Evolutionary conservation across 2,113 vertebrate species (phyloP).

Genomic region (Ictalurus punctatus): DNA sequence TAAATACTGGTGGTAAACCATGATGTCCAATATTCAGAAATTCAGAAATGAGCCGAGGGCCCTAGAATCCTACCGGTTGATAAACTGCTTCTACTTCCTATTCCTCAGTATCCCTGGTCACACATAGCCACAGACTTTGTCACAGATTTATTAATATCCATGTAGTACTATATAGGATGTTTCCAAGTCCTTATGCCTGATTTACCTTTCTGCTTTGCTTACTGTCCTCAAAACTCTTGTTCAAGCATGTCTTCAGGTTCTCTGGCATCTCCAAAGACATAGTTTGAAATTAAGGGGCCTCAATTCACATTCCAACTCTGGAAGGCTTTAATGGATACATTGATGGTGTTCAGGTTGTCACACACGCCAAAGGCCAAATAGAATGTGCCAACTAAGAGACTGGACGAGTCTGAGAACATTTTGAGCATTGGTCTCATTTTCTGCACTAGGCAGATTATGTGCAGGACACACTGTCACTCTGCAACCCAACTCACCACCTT

Average conservation of each 20-base stretch:
- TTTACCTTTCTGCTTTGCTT: not conserved
- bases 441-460: not conserved
- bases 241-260: not conserved
- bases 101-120: not conserved
- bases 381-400: not conserved
- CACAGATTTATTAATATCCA: not conserved
- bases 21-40: not conserved
- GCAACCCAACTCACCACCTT: not conserved
- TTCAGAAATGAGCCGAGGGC: not conserved
- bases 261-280: not conserved
- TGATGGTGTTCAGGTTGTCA: not conserved
- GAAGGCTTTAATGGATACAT: not conserved
- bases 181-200: not conserved
- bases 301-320: not conserved
- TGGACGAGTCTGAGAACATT: not conserved
- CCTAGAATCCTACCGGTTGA: not conserved
- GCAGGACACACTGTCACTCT: not conserved
- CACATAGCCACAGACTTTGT: not conserved
- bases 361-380: not conserved
- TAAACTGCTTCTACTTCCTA: not conserved
- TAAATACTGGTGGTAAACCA: not conserved
- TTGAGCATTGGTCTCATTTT: too few relatives aligned
- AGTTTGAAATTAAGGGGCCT: not conserved
- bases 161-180: too few relatives aligned
- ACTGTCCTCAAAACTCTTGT: not conserved